These are phyloP conservation scores for Dipodomys spectabilis DNA, from an alignment of 2,113 vertebrate species.

Conservation along the genomic window DNA sequence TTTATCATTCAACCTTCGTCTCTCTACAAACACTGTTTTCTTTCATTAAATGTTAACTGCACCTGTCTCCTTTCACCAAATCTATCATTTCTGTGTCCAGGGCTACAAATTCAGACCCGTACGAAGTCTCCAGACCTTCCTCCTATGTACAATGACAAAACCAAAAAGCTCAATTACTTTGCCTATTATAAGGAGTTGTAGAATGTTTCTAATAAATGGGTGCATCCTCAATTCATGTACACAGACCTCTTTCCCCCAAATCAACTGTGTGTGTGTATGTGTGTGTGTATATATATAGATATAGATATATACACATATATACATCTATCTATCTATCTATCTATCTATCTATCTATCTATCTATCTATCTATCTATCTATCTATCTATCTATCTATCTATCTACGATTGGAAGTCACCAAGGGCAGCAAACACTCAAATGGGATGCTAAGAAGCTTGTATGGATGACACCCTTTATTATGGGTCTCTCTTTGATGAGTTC, in stretches of 20 bases:
- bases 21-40: not conserved
- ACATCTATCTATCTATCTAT: not conserved
- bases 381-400: too few species aligned
- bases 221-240: not conserved
- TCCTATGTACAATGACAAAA: not conserved
- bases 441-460: not conserved
- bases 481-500: constrained; percentile 34
- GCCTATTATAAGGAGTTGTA: not conserved
- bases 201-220: not conserved
- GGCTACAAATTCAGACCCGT: not conserved
- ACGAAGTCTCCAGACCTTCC: not conserved
- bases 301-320: too few species aligned
- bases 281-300: too few species aligned
- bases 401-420: not conserved
- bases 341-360: too few species aligned
- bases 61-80: not conserved
- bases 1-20: not conserved
- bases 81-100: not conserved
- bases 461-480: not conserved
- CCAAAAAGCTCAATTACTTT: not conserved
- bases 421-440: not conserved
- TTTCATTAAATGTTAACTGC: not conserved
- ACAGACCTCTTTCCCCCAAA: not conserved
- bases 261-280: not conserved
- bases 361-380: too few species aligned